Conservation (phyloP, 1,140 invertebrate species). For the Araneus ventricosus region DNA sequence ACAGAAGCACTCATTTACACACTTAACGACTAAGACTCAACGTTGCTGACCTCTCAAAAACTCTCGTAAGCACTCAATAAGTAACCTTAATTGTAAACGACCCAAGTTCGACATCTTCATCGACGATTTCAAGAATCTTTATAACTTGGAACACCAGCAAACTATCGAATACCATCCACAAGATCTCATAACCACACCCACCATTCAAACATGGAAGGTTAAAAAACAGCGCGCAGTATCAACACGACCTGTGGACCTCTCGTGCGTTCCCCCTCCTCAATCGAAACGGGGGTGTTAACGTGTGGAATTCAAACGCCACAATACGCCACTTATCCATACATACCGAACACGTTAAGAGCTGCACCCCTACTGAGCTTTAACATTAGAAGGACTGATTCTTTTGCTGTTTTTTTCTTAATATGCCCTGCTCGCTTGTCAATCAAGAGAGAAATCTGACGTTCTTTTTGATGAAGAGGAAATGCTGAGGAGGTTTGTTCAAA, state of each 20-base stretch:
- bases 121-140: background rate
- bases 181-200: conserved; percentile 17
- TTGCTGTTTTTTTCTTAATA: conserved; percentile 26
- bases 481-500: conserved; percentile 6
- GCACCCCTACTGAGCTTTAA: conserved; percentile 51
- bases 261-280: background rate
- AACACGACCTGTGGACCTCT: conserved; percentile 56
- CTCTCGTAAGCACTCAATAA: background rate
- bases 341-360: conserved; percentile 1
- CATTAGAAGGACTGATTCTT: conserved; percentile 41
- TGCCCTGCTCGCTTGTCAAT: conserved; percentile 56
- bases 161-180: background rate
- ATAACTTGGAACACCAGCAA: background rate
- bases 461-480: conserved; percentile 55
- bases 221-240: conserved; percentile 16
- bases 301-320: conserved; percentile 60
- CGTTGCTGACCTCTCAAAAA: background rate
- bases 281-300: conserved; percentile 23
- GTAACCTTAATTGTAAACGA: background rate
- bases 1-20: too few relatives aligned
- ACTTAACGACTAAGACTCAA: too few relatives aligned
- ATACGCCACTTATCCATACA: conserved; percentile 58
- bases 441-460: conserved; percentile 36
- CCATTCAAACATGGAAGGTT: conserved; percentile 32
- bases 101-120: background rate